A percentile compares a stretch with the other conserved stretches of the same genome.
These are phyloP conservation scores for Euwallacea fornicatus DNA, from an alignment of 1,140 invertebrate species.

Conservation along the genomic window DNA sequence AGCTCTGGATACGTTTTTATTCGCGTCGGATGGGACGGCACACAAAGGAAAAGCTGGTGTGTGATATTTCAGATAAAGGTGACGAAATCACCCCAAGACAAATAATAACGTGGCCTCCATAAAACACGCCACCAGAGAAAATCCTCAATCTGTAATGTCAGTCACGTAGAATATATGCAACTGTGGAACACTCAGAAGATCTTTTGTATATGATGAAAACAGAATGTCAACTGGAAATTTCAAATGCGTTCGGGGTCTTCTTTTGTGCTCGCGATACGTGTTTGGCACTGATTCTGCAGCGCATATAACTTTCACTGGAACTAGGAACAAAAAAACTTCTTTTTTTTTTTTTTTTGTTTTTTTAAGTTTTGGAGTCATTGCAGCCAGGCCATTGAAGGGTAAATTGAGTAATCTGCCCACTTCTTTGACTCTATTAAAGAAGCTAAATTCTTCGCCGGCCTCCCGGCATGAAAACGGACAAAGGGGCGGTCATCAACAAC, in stretches of 20 bases:
- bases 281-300: not conserved
- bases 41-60: too few relatives aligned
- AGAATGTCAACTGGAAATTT: not conserved
- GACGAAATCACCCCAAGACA: not conserved
- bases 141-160: not conserved
- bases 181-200: constrained; percentile 4
- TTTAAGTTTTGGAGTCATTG: too few relatives aligned
- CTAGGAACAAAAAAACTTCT: too few relatives aligned
- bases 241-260: not conserved
- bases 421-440: not conserved
- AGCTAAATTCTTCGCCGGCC: not conserved
- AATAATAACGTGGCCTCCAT: constrained; percentile 3
- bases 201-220: constrained; percentile 7
- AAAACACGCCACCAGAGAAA: not conserved
- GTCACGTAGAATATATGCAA: constrained; percentile 18
- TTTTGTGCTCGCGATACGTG: not conserved
- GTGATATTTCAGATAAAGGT: too few relatives aligned
- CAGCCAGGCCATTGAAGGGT: too few relatives aligned
- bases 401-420: too few relatives aligned
- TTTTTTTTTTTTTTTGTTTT: too few relatives aligned
- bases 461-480: not conserved
- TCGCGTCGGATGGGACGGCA: too few relatives aligned
- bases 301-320: too few relatives aligned
- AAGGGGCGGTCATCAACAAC: not conserved
- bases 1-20: too few relatives aligned